Evolutionary conservation across 1,140 invertebrate species (phyloP).

Genomic region (Trachymyrmex cornetzi): DNA sequence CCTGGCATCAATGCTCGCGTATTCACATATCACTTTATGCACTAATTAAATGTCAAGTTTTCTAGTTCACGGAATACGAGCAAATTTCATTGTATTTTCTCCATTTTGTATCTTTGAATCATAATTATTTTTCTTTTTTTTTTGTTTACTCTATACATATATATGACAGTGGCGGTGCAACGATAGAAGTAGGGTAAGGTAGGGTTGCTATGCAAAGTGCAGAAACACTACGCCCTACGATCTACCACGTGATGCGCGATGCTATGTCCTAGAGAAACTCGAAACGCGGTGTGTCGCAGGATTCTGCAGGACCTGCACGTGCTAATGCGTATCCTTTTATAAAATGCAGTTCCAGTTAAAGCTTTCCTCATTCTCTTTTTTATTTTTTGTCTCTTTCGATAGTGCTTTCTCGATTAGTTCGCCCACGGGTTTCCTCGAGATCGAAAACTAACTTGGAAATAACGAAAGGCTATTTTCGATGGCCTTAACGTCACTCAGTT

Average conservation of each 20-base stretch:
- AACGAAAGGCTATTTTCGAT: constrained; percentile 22
- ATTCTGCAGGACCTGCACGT: constrained; percentile 68
- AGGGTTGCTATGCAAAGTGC: constrained; percentile 63
- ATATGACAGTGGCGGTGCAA: background rate
- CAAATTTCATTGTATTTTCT: background rate
- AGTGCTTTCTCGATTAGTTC: constrained; percentile 25
- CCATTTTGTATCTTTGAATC: background rate
- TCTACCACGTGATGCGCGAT: constrained; percentile 53
- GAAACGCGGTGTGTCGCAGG: constrained; percentile 29
- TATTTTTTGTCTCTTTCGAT: background rate
- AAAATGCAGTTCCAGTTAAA: background rate
- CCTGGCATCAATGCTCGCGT: background rate
- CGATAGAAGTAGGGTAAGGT: constrained; percentile 54
- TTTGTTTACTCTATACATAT: background rate
- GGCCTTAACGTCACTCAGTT: constrained; percentile 11
- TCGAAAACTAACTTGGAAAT: constrained; percentile 37
- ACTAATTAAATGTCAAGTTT: constrained; percentile 22
- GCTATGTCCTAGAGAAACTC: constrained; percentile 30
- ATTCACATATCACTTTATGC: background rate
- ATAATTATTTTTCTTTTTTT: background rate
- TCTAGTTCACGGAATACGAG: too few species aligned
- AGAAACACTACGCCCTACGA: constrained; percentile 64
- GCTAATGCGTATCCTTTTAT: constrained; percentile 27
- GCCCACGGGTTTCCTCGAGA: background rate
- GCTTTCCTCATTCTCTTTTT: background rate